Conservation (phyloP, 2,113 vertebrate species). For the Brachyistius frenatus region DNA sequence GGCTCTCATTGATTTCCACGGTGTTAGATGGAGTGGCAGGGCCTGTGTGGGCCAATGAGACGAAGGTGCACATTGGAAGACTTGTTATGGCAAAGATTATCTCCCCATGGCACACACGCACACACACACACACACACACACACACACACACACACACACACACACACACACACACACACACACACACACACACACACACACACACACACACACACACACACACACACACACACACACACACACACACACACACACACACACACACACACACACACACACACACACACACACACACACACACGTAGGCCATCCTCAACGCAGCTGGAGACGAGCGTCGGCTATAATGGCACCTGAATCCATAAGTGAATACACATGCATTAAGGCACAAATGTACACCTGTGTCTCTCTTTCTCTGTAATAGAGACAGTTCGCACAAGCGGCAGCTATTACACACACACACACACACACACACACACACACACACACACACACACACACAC, state of each 20-base stretch:
- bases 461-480: background rate
- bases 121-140: constrained; percentile 16
- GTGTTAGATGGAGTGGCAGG: constrained; percentile 70
- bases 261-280: constrained; percentile 1
- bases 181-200: constrained; percentile 1
- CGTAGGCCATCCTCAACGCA: constrained; percentile 26
- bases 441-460: background rate
- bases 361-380: constrained; percentile 43
- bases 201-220: constrained; percentile 13
- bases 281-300: background rate
- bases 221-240: constrained; percentile 29
- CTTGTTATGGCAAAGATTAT: constrained; percentile 71
- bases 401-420: constrained; percentile 21
- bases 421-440: constrained; percentile 15
- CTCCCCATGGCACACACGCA: constrained; percentile 49
- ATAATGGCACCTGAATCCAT: constrained; percentile 54
- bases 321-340: constrained; percentile 36
- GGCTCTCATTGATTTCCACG: constrained; percentile 79
- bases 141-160: constrained; percentile 17
- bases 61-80: constrained; percentile 65
- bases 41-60: constrained; percentile 60
- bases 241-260: constrained; percentile 14
- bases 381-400: constrained; percentile 58
- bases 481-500: constrained; percentile 3
- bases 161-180: background rate